A percentile compares a stretch with the other conserved stretches of the same genome.
These are phyloP conservation scores for Novumbra hubbsi DNA, from an alignment of 2,797 vertebrate species.

Conservation along the genomic window DNA sequence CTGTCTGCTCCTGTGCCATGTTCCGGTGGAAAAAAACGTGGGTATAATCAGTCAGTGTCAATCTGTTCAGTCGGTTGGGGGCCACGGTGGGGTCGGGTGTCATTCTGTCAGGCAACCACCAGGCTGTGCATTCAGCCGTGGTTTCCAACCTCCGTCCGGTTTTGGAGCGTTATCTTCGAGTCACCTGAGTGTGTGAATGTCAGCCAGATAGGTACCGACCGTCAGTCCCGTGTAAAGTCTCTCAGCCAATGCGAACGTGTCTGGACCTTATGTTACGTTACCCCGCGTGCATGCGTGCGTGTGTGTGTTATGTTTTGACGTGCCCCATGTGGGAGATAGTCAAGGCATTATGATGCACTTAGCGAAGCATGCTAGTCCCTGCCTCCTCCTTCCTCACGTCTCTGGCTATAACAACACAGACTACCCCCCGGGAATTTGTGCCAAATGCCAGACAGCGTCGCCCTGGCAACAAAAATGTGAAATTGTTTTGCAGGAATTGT, in stretches of 20 bases:
- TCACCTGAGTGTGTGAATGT: background rate
- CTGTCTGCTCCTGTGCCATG: too few species aligned
- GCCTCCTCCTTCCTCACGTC: background rate
- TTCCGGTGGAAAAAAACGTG: background rate
- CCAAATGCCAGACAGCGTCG: background rate
- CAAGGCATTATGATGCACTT: background rate
- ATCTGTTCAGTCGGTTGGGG: background rate
- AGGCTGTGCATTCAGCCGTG: background rate
- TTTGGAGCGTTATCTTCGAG: background rate
- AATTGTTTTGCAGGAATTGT: background rate
- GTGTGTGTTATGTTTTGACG: background rate
- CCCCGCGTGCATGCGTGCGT: background rate
- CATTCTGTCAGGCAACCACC: constrained; percentile 1
- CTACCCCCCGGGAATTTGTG: background rate
- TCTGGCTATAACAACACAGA: background rate
- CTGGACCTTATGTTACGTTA: background rate
- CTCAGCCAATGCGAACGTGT: background rate
- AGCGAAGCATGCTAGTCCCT: background rate
- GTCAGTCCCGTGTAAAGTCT: background rate
- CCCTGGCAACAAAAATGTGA: background rate
- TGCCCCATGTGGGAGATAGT: background rate
- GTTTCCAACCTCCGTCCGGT: background rate
- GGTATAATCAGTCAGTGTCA: constrained; percentile 12
- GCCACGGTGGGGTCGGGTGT: background rate
- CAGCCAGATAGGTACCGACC: background rate